Conservation (phyloP, 53 echinoderm and acorn worm genomes). For the Luidia sarsii region DNA sequence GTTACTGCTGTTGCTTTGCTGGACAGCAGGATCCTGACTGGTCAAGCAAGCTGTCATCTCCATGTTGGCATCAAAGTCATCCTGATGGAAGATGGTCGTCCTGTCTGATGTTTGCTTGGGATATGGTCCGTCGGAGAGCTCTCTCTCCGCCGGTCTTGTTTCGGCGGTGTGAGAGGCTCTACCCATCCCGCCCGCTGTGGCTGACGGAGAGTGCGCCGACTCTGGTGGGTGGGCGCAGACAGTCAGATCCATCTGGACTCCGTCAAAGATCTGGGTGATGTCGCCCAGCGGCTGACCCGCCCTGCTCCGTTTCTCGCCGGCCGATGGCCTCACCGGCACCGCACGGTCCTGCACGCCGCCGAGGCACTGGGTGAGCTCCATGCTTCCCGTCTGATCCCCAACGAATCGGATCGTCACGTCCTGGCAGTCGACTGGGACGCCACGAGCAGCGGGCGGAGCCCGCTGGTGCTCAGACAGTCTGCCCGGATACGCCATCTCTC, state of each 20-base stretch:
- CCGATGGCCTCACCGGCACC: background rate
- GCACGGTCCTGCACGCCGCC: constrained; percentile 11
- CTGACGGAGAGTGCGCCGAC: background rate
- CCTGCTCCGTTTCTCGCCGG: constrained; percentile 9
- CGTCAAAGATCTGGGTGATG: constrained; percentile 16
- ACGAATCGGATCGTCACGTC: constrained; percentile 33
- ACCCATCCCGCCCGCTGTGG: constrained; percentile 30
- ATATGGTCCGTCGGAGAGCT: too few species aligned
- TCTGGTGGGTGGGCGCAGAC: background rate
- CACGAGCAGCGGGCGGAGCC: too few species aligned
- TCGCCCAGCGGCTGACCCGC: constrained; percentile 10
- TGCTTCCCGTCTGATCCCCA: constrained; percentile 26
- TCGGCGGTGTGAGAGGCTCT: too few species aligned
- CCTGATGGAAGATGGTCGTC: background rate
- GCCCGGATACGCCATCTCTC: too few species aligned
- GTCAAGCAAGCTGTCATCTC: constrained; percentile 41
- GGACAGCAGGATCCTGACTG: background rate
- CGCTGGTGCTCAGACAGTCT: too few species aligned
- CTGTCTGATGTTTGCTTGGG: background rate
- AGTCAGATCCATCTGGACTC: constrained; percentile 37
- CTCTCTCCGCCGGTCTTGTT: too few species aligned
- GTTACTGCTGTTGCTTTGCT: background rate
- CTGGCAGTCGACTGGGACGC: too few species aligned
- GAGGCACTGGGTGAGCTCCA: constrained; percentile 61
- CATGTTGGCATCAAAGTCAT: constrained; percentile 2